Percentiles rank a stretch among this genome's conserved stretches.
These are phyloP conservation scores for Dreissena rostriformis DNA, from an alignment of 1,140 invertebrate species.

Conservation along the genomic window DNA sequence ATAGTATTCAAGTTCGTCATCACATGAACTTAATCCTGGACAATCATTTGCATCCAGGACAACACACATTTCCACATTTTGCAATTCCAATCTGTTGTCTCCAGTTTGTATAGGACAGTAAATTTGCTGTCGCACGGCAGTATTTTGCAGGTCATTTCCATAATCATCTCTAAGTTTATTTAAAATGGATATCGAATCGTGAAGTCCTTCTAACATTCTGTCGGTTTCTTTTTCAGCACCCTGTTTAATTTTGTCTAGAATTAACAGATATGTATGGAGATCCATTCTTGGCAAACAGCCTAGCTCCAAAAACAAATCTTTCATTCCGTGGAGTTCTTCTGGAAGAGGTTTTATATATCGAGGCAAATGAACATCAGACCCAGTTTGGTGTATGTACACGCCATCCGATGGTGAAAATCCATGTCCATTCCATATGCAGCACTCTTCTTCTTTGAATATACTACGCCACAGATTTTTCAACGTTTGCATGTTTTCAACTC, in stretches of 20 bases:
- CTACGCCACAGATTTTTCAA: no score
- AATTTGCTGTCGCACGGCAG: no score
- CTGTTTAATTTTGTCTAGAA: neutral
- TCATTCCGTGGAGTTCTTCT: neutral
- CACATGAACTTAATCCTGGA: neutral
- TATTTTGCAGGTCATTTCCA: neutral
- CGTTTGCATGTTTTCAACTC: neutral
- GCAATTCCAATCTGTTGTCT: no score
- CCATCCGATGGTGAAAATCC: neutral
- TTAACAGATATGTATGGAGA: slow-evolving; percentile 5
- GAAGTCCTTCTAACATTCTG: no score
- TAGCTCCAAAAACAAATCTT: neutral
- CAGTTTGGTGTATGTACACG: slow-evolving; percentile 1
- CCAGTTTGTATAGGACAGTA: no score
- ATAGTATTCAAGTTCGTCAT: slow-evolving; percentile 51
- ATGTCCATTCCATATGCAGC: slow-evolving; percentile 28
- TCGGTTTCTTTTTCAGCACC: neutral
- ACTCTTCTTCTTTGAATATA: neutral
- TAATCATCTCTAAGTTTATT: slow-evolving; percentile 23
- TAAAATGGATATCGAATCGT: neutral
- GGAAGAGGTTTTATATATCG: slow-evolving; percentile 8
- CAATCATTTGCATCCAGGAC: neutral
- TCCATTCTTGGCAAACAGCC: neutral
- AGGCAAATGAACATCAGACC: neutral
- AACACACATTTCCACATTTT: no score